phyloP scores from a whole-genome alignment of 2,888 invertebrate genomes.

The Sphaerophoria taeniata region DNA sequence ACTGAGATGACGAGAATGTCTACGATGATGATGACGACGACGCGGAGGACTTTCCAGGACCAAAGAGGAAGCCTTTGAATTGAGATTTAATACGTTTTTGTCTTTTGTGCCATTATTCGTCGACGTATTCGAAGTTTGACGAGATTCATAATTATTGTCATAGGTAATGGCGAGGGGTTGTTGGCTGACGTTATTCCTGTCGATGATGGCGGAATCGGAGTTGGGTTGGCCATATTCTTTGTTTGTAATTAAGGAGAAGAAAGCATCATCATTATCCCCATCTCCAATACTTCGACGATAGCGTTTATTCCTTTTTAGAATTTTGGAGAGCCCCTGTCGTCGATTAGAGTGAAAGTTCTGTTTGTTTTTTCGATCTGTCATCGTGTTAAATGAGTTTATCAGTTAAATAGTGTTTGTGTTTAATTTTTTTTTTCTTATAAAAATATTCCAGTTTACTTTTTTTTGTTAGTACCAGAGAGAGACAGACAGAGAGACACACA shows the following conservation, averaged over 20 bases:
- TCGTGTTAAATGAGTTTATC: conserved; percentile 57
- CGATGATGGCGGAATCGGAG: conserved; percentile 25
- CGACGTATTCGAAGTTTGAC: conserved; percentile 70
- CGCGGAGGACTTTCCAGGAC: conserved; percentile 19
- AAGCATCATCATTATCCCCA: conserved; percentile 60
- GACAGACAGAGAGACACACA: conserved; percentile 32
- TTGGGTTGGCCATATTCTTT: conserved; percentile 64
- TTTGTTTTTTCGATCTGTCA: conserved; percentile 50
- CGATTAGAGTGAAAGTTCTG: conserved; percentile 60
- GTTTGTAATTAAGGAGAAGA: conserved; percentile 64
- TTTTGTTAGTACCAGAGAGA: conserved; percentile 60
- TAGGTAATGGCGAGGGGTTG: conserved; percentile 29
- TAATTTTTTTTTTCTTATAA: conserved; percentile 5
- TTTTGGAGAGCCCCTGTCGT: conserved; percentile 37
- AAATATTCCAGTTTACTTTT: conserved; percentile 30
- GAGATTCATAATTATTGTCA: conserved; percentile 73
- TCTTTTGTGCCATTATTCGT: conserved; percentile 76
- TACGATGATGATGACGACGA: background rate
- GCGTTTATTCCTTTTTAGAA: conserved; percentile 75
- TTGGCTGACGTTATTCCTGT: conserved; percentile 39
- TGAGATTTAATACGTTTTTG: conserved; percentile 79
- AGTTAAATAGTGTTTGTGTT: conserved; percentile 14
- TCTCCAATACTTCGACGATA: conserved; percentile 79
- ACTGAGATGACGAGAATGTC: conserved; percentile 59
- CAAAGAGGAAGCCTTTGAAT: conserved; percentile 73